phyloP scores from a whole-genome alignment of 2,888 invertebrate species.

The Andrena bucephala region DNA sequence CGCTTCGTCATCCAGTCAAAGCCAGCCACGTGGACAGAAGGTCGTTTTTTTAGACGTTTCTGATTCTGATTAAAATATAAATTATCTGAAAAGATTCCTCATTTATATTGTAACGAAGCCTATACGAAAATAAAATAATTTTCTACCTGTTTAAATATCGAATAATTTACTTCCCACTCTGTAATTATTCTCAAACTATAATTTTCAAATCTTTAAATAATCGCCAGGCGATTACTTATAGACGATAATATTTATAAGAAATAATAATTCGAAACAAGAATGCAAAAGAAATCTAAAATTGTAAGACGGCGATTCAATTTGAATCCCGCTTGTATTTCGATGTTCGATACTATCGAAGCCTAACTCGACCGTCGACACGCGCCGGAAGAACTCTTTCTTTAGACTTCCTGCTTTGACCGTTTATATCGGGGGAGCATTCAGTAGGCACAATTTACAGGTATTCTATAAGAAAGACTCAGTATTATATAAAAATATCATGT shows the following conservation, averaged over 20 bases:
- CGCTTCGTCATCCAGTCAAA: not conserved
- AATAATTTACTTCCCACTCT: not conserved
- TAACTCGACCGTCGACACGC: not conserved
- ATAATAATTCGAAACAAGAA: not conserved
- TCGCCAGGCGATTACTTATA: not conserved
- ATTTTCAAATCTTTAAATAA: not conserved
- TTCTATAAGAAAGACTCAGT: slow-evolving; percentile 34
- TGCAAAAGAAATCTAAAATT: not conserved
- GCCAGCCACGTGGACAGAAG: not conserved
- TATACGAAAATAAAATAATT: slow-evolving; percentile 32
- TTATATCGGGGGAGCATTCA: slow-evolving; percentile 57
- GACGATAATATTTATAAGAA: not conserved
- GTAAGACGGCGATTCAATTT: not conserved
- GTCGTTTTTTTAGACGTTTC: slow-evolving; percentile 12
- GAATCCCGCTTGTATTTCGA: slow-evolving; percentile 38
- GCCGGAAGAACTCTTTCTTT: slow-evolving; percentile 71
- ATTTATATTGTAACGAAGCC: not conserved
- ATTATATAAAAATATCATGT: slow-evolving; percentile 47
- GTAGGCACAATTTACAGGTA: slow-evolving; percentile 67
- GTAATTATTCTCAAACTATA: not conserved
- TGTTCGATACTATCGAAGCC: slow-evolving; percentile 62
- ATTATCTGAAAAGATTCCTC: not conserved
- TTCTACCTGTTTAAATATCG: not conserved
- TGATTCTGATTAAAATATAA: slow-evolving; percentile 39
- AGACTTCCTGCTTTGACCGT: slow-evolving; percentile 70